Conservation (phyloP, 37 sponge, comb jelly and placozoan genomes). For the Hexactinellida sp. region DNA sequence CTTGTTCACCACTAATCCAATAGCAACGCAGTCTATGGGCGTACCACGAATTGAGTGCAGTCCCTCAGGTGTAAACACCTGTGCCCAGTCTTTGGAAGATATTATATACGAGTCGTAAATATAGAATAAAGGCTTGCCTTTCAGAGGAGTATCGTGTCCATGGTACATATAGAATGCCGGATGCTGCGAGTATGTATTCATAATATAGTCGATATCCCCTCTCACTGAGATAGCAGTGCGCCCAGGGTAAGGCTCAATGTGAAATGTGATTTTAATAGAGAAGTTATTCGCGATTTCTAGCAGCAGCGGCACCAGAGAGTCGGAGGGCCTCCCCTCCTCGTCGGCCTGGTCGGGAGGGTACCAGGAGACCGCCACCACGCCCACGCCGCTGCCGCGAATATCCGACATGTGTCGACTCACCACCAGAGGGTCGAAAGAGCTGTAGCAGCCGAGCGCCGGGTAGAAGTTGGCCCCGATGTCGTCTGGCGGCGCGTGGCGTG, state of each 20-base stretch:
- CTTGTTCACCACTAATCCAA: conserved; percentile 38
- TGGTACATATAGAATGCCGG: conserved; percentile 44
- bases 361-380: conserved; percentile 67
- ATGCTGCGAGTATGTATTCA: conserved; percentile 36
- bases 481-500: conserved; percentile 57
- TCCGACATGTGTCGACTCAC: conserved; percentile 59
- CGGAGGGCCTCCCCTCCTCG: conserved; percentile 45
- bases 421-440: conserved; percentile 38
- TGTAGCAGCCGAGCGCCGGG: conserved; percentile 64
- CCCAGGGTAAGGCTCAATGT: conserved; percentile 61
- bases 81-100: conserved; percentile 39
- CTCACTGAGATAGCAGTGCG: conserved; percentile 29
- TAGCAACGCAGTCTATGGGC: conserved; percentile 29
- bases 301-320: conserved; percentile 33
- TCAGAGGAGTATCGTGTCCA: not conserved
- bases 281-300: conserved; percentile 41
- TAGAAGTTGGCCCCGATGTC: conserved; percentile 79
- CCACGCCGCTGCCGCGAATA: conserved; percentile 40
- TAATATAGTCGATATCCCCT: conserved; percentile 50
- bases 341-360: conserved; percentile 48
- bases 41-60: conserved; percentile 42
- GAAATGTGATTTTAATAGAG: conserved; percentile 48
- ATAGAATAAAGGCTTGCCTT: conserved; percentile 42
- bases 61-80: conserved; percentile 28
- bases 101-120: conserved; percentile 64